phyloP scores from a whole-genome alignment of 2,797 vertebrate species.

The Bovichtus variegatus region DNA sequence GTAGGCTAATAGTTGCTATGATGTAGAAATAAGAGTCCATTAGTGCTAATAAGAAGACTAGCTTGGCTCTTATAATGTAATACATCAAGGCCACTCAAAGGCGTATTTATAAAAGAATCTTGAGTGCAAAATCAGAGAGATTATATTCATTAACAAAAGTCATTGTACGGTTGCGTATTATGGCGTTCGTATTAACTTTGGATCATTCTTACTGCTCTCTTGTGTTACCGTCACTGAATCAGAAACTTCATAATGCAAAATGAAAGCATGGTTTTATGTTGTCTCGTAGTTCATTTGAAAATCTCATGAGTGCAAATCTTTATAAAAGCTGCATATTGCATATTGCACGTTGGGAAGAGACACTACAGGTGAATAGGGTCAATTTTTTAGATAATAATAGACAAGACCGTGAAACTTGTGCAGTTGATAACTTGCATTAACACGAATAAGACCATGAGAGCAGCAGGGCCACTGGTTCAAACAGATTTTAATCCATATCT shows the following conservation, averaged over 20 bases:
- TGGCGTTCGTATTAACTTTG: background rate
- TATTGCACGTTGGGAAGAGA: background rate
- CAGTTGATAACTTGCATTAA: too few relatives aligned
- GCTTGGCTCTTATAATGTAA: constrained; percentile 57
- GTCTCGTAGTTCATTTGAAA: background rate
- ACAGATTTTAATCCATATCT: constrained; percentile 92
- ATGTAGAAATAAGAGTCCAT: constrained; percentile 79
- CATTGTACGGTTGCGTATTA: background rate
- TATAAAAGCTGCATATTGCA: background rate
- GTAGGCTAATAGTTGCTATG: constrained; percentile 69
- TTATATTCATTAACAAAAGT: constrained; percentile 12
- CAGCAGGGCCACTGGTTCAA: constrained; percentile 85
- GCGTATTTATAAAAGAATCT: constrained; percentile 42
- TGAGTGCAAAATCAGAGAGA: constrained; percentile 11
- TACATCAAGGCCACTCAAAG: constrained; percentile 48
- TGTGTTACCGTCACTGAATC: background rate
- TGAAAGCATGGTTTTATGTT: background rate
- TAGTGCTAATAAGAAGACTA: constrained; percentile 67
- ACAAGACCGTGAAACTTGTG: too few relatives aligned
- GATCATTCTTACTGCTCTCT: background rate
- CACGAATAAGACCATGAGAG: constrained; percentile 42
- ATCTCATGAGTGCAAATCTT: background rate
- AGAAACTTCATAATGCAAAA: background rate
- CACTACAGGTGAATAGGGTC: too few relatives aligned
- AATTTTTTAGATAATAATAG: too few relatives aligned